Base-by-base conservation (phyloP, 2,113 vertebrate genomes). In the Phalacrocorax pelagicus region DNA sequence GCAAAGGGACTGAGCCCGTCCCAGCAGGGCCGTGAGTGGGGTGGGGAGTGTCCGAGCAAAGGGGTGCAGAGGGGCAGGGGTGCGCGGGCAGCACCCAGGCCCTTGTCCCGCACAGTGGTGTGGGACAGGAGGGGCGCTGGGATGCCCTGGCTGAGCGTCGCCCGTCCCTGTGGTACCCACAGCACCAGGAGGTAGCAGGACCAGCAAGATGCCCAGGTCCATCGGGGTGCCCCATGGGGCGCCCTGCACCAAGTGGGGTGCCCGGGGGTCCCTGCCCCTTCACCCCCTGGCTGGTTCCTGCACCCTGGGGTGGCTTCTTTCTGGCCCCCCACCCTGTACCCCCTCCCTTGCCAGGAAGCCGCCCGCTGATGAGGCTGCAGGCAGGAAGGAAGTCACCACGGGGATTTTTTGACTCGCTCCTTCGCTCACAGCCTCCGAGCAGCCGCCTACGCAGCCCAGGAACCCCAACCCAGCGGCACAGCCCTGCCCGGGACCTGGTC, bases 301-400 rank as follows among this genome's bases (percentile, higher is more conserved):
- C 42, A 5, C 38, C 32, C 24, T 3, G 40, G 13, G 49, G 52
- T 15, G 81, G 21, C 27, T 34, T 32, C 44, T 61, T 30, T 47
- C 27, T 51, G 47, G 13, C 36, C 40, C 44, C 29, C 20, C 10
- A 1, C 30, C 52, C 70, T 4, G 6, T 15, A 15, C 40, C 61
- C 51, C 75, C 59, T 27, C 59, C 67, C 40, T 40, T 1, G 7
- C 46, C 95, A 93, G 96, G 96, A 97, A 97, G 90, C 91, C 36
- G 2, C 67, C 18, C 3, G 4, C 44, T 1, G 40, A 0, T 14
- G 72, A 69, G 32, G 67, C 69, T 38, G 34, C 1, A 19, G 67
- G 96, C 92, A 97, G 96, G 96, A 97, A 97, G 96, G 96, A 97
- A 97, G 90, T 91, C 65, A 62, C 63, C 3, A 1, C 10, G 85